These are phyloP conservation scores for Microctenopoma stevenorrisi DNA, from an alignment of 2,797 vertebrate genomes.

Conservation along the genomic window DNA sequence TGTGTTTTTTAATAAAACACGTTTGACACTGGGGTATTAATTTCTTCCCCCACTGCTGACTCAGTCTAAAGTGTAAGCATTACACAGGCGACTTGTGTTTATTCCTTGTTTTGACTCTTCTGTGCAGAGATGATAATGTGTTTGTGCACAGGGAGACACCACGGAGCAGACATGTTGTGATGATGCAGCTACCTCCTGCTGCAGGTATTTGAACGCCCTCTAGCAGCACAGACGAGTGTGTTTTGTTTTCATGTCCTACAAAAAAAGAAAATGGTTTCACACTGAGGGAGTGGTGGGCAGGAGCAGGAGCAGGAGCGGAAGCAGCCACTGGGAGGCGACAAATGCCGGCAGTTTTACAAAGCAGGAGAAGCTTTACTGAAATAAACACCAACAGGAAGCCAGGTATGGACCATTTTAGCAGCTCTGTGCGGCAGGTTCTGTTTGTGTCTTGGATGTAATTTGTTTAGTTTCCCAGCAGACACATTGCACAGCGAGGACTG, in stretches of 20 bases:
- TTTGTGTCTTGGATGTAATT: background rate
- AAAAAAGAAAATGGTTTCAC: slow-evolving; percentile 8
- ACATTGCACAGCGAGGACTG: no score
- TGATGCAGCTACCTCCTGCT: background rate
- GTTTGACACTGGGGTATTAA: no score
- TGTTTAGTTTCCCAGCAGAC: no score
- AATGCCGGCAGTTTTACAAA: slow-evolving; percentile 12
- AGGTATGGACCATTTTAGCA: background rate
- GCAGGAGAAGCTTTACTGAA: background rate
- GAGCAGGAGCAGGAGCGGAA: background rate
- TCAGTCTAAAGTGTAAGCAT: no score
- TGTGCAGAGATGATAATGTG: background rate
- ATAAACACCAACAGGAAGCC: background rate
- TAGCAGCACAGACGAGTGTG: slow-evolving; percentile 3
- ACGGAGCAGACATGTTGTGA: no score
- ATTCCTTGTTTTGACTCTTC: background rate
- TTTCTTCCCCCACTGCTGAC: no score
- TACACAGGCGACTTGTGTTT: background rate
- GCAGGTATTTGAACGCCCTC: slow-evolving; percentile 10
- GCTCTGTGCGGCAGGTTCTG: background rate
- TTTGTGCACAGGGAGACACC: background rate
- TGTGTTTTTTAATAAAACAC: no score
- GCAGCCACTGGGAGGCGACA: slow-evolving; percentile 58
- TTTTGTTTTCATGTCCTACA: background rate
- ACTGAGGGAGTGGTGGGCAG: background rate